These are phyloP conservation scores for Meloidogyne chitwoodi DNA, from an alignment of 1,140 invertebrate genomes.

Conservation along the genomic window DNA sequence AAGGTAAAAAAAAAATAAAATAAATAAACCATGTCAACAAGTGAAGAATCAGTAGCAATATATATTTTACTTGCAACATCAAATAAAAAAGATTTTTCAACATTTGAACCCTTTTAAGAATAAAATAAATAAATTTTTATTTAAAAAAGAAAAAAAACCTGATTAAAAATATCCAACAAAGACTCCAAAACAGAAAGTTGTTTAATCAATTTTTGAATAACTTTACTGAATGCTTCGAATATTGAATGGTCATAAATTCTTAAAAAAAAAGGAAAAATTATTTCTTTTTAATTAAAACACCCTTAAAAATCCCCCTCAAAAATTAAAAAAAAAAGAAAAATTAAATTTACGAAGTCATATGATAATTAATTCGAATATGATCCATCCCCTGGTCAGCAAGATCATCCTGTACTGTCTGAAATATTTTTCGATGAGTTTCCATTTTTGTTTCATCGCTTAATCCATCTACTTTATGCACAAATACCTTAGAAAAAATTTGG, in stretches of 20 bases:
- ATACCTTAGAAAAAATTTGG: conserved; percentile 36
- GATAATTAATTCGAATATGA: conserved; percentile 70
- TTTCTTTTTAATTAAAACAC: conserved; percentile 61
- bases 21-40: conserved; percentile 84
- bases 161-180: conserved; percentile 96
- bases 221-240: conserved; percentile 99
- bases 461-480: conserved; percentile 58
- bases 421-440: conserved; percentile 83
- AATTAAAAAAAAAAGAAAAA: conserved; percentile 88
- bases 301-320: neutral
- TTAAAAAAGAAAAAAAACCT: conserved; percentile 65
- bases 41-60: conserved; percentile 95
- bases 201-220: conserved; percentile 96
- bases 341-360: conserved; percentile 73
- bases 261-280: conserved; percentile 54
- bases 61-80: conserved; percentile 99
- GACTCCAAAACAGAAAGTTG: conserved; percentile 94
- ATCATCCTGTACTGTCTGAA: conserved; percentile 90
- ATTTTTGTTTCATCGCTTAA: conserved; percentile 55
- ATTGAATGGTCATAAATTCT: conserved; percentile 99
- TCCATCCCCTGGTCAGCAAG: conserved; percentile 76
- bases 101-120: conserved; percentile 79
- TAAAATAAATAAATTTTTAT: neutral
- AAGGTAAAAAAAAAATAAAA: neutral
- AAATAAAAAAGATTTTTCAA: conserved; percentile 96